Conservation (phyloP, 1,140 invertebrate genomes). For the Mesaphorura yosii region DNA sequence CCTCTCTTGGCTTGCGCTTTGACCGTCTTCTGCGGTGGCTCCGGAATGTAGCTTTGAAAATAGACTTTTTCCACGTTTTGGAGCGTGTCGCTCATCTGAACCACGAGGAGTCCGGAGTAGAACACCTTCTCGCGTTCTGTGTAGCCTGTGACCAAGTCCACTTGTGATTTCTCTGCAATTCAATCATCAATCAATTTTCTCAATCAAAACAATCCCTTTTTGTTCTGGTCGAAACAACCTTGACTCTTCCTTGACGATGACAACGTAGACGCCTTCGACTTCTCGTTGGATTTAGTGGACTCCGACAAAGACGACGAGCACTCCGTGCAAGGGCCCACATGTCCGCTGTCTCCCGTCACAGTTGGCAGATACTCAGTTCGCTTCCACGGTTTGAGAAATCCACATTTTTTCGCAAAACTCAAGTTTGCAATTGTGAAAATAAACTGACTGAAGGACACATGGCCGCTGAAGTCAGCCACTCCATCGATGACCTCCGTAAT, state of each 20-base stretch:
- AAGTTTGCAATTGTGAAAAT: background rate
- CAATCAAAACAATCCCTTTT: background rate
- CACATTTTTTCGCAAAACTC: background rate
- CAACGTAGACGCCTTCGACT: background rate
- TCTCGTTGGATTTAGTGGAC: background rate
- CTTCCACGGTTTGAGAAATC: background rate
- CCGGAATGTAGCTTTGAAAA: conserved; percentile 8
- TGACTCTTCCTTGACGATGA: background rate
- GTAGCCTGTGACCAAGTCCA: conserved; percentile 1
- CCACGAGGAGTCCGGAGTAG: conserved; percentile 20
- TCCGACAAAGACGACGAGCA: background rate
- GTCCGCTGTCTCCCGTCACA: background rate
- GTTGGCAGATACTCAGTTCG: background rate
- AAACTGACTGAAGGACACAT: background rate
- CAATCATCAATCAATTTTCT: background rate
- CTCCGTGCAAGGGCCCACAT: background rate
- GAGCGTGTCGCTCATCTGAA: conserved; percentile 25
- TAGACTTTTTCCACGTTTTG: conserved; percentile 16
- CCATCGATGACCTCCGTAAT: no score
- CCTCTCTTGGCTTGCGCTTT: background rate
- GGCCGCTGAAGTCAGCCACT: background rate
- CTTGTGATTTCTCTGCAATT: background rate
- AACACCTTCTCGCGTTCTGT: conserved; percentile 15
- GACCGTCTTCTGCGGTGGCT: background rate
- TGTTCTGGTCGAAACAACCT: background rate